These are phyloP conservation scores for Diplodus puntazzo DNA, from an alignment of 2,797 vertebrate genomes.

Conservation along the genomic window DNA sequence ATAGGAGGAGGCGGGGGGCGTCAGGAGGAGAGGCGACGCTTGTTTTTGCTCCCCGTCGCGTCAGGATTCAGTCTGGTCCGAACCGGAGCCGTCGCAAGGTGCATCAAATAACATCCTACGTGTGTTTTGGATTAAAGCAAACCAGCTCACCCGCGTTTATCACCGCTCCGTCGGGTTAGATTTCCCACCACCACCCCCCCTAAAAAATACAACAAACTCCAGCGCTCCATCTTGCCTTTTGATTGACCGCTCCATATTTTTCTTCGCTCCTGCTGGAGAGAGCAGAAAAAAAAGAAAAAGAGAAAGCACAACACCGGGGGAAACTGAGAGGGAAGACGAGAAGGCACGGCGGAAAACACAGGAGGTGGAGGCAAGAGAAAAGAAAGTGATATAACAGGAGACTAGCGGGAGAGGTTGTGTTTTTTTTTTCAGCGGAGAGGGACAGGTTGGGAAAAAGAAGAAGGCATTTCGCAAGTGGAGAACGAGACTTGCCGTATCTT, in stretches of 20 bases:
- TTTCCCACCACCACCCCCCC: conserved; percentile 44
- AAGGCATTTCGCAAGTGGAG: conserved; percentile 52
- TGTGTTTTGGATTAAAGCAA: accelerated
- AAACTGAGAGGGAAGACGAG: neutral
- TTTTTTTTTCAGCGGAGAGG: conserved; percentile 9
- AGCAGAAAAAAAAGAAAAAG: conserved; percentile 51
- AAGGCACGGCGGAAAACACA: conserved; percentile 20
- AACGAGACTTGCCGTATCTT: conserved; percentile 51
- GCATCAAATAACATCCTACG: accelerated
- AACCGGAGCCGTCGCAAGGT: accelerated
- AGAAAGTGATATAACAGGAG: conserved; percentile 55
- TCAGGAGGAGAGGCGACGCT: accelerated
- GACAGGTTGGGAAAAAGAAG: conserved; percentile 38
- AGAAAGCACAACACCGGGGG: conserved; percentile 38
- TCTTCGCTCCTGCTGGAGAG: conserved; percentile 77
- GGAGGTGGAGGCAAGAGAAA: conserved; percentile 41
- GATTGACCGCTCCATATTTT: conserved; percentile 83
- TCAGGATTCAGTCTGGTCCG: neutral
- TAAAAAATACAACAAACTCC: conserved; percentile 29
- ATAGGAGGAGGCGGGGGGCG: neutral
- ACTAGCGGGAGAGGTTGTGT: conserved; percentile 26
- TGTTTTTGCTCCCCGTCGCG: neutral
- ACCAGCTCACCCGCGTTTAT: accelerated
- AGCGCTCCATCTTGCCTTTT: conserved; percentile 54
- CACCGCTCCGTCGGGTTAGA: neutral